Evolutionary conservation across 1,140 invertebrate genomes (phyloP).

Genomic region (Brachionus manjavacas): DNA sequence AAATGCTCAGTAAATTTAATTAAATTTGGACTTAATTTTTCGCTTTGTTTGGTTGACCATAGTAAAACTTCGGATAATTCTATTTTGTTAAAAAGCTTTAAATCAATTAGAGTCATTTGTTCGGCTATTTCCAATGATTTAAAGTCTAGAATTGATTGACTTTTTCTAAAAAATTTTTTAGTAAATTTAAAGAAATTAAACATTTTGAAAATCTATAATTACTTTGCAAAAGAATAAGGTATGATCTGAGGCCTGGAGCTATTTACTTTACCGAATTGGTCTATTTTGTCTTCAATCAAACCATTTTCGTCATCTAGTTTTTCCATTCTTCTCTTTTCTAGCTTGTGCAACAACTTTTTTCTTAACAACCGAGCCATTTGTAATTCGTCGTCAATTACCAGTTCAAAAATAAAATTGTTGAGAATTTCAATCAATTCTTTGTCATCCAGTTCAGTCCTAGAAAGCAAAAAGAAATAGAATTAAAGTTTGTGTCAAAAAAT

Average conservation of each 20-base stretch:
- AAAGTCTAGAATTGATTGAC: constrained; percentile 70
- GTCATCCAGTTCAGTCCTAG: background rate
- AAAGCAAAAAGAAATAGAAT: too few species aligned
- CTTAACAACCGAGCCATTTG: constrained; percentile 79
- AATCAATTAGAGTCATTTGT: constrained; percentile 95
- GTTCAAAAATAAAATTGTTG: constrained; percentile 69
- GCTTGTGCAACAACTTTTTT: constrained; percentile 83
- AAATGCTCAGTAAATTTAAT: constrained; percentile 97
- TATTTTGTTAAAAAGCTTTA: constrained; percentile 89
- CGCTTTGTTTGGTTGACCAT: constrained; percentile 93
- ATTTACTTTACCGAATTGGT: background rate
- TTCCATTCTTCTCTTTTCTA: constrained; percentile 59
- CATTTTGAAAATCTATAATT: background rate
- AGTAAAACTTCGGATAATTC: constrained; percentile 87
- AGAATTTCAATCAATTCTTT: constrained; percentile 42
- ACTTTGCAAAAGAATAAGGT: background rate
- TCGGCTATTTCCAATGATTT: constrained; percentile 87
- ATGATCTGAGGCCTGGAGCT: background rate
- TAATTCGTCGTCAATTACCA: constrained; percentile 75
- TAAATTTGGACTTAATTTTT: constrained; percentile 90
- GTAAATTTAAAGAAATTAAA: constrained; percentile 57
- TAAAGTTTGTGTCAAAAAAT: too few species aligned
- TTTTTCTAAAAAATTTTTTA: background rate
- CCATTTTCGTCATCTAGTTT: background rate
- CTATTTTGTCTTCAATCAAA: background rate